Evolutionary conservation across 2,113 vertebrate genomes (phyloP).

Genomic region (Agapornis roseicollis): DNA sequence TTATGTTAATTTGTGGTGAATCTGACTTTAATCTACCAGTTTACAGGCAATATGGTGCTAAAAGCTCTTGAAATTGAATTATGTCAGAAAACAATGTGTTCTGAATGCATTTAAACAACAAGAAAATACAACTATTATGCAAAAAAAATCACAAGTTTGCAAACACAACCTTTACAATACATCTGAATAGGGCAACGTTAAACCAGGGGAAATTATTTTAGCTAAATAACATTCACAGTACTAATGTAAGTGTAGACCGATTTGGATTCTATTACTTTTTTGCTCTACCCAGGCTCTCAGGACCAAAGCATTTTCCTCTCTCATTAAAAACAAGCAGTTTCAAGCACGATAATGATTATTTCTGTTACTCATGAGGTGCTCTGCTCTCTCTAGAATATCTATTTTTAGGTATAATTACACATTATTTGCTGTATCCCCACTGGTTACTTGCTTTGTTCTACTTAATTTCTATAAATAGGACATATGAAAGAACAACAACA

Average conservation of each 20-base stretch:
- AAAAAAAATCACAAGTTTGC: background rate
- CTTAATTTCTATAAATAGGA: conserved; percentile 29
- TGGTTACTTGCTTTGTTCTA: background rate
- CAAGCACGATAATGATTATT: background rate
- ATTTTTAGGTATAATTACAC: background rate
- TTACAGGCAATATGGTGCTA: background rate
- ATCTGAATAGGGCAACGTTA: background rate
- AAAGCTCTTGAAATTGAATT: background rate
- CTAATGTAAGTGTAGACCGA: background rate
- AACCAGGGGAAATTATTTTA: background rate
- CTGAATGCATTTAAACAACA: background rate
- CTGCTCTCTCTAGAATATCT: background rate
- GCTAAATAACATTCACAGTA: background rate
- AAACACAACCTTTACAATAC: background rate
- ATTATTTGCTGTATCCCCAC: background rate
- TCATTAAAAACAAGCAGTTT: background rate
- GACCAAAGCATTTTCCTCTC: background rate
- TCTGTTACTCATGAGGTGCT: background rate
- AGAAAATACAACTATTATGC: background rate
- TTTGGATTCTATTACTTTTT: background rate
- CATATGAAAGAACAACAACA: conserved; percentile 4
- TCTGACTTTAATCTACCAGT: background rate
- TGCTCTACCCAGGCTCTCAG: background rate
- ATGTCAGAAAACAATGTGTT: background rate
- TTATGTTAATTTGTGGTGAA: background rate